Percentiles rank a stretch among this genome's conserved stretches.
phyloP scores from a whole-genome alignment of 64 coral and sea anemone species.

The Pachyseris speciosa region DNA sequence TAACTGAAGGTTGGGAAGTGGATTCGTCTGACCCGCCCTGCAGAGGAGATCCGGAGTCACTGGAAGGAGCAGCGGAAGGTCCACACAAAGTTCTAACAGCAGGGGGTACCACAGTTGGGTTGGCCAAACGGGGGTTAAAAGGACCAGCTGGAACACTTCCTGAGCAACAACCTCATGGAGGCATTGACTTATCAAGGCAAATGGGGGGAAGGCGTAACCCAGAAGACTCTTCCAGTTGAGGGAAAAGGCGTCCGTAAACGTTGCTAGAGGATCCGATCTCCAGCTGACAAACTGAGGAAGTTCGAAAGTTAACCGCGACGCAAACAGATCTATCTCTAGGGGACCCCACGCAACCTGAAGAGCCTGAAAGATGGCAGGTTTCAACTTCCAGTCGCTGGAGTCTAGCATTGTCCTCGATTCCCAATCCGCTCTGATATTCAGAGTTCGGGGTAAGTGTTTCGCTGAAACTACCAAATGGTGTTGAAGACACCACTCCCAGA shows the following conservation, averaged over 20 bases:
- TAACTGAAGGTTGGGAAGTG: neutral
- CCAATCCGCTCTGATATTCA: conserved; percentile 40
- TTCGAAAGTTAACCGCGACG: conserved; percentile 29
- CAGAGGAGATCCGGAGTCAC: neutral
- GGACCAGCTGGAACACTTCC: neutral
- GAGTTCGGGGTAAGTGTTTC: conserved; percentile 36
- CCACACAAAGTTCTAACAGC: conserved; percentile 2
- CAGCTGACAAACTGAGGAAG: conserved; percentile 47
- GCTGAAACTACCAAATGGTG: neutral
- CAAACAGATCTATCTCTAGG: conserved; percentile 48
- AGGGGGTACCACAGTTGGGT: conserved; percentile 15
- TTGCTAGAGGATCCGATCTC: conserved; percentile 17
- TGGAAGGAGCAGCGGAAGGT: neutral
- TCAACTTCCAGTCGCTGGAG: too few species aligned
- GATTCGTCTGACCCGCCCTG: neutral
- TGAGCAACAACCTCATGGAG: neutral
- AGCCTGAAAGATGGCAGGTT: too few species aligned
- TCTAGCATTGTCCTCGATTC: too few species aligned
- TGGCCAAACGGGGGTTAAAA: conserved; percentile 33
- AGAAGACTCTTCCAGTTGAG: neutral
- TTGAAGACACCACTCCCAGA: conserved; percentile 12
- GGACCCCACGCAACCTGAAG: neutral
- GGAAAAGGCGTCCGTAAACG: neutral
- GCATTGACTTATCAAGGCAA: neutral
- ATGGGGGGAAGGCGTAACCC: conserved; percentile 64